Percentiles rank a stretch among this genome's conserved stretches.
These are phyloP conservation scores for Helicoverpa zea DNA, from an alignment of 1,140 invertebrate genomes.

Conservation along the genomic window DNA sequence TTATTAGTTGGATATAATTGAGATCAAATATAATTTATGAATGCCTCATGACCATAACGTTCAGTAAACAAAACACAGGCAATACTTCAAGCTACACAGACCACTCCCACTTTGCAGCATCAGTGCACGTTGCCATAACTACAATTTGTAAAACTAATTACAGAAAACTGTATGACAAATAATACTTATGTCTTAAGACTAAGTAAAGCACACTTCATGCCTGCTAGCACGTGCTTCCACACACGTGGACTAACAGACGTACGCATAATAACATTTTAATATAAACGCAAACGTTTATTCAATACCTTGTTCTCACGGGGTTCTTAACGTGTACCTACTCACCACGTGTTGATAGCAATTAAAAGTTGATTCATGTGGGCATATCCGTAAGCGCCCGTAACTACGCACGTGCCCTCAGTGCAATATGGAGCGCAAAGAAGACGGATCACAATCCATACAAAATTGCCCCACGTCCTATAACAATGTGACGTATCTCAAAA, in stretches of 20 bases:
- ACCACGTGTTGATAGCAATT: slow-evolving; percentile 72
- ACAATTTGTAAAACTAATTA: too few species aligned
- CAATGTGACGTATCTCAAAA: too few species aligned
- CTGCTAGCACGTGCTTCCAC: slow-evolving; percentile 27
- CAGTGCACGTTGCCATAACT: neutral
- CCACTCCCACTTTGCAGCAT: neutral
- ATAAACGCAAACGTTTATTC: slow-evolving; percentile 40
- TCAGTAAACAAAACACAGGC: too few species aligned
- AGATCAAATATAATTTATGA: too few species aligned
- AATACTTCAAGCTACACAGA: too few species aligned
- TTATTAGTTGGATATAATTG: slow-evolving; percentile 8
- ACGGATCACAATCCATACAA: too few species aligned
- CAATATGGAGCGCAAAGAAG: neutral
- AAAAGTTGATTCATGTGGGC: slow-evolving; percentile 66
- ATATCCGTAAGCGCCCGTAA: slow-evolving; percentile 67
- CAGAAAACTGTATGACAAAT: neutral
- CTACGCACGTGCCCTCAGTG: slow-evolving; percentile 61
- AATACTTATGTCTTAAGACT: neutral
- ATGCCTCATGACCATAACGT: too few species aligned
- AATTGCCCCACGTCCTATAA: too few species aligned
- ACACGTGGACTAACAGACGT: slow-evolving; percentile 37
- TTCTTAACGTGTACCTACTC: slow-evolving; percentile 60
- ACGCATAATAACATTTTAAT: slow-evolving; percentile 37
- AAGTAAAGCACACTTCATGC: slow-evolving; percentile 18
- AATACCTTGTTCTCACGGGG: slow-evolving; percentile 48